phyloP scores from a whole-genome alignment of 2,113 vertebrate genomes.

The Heterotis niloticus region DNA sequence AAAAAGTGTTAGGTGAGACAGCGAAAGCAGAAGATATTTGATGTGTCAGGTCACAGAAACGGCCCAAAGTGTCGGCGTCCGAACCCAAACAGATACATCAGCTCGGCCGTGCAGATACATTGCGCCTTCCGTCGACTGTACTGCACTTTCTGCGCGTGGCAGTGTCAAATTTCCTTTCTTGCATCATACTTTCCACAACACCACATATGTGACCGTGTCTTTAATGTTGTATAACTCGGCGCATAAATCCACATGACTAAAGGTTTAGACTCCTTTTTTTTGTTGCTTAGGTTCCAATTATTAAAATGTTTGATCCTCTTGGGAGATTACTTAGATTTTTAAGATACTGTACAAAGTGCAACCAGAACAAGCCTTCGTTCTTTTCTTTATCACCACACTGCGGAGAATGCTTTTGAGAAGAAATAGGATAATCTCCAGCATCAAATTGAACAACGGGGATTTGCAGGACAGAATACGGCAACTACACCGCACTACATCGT shows the following conservation, averaged over 20 bases:
- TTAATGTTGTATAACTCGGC: not conserved
- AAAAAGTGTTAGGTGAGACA: no score
- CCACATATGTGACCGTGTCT: not conserved
- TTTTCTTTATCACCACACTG: constrained; percentile 26
- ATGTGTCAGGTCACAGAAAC: no score
- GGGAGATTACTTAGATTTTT: constrained; percentile 7
- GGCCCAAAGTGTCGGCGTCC: no score
- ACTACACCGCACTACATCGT: constrained; percentile 27
- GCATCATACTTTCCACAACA: not conserved
- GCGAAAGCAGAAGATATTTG: no score
- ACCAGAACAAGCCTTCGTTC: constrained; percentile 18
- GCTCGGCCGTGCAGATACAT: no score
- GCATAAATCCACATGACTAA: no score
- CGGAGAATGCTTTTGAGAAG: not conserved
- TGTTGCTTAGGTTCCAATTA: not conserved
- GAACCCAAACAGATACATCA: no score
- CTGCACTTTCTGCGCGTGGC: not conserved
- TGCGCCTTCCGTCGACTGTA: not conserved
- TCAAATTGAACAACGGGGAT: not conserved
- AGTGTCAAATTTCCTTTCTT: not conserved
- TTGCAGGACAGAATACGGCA: not conserved
- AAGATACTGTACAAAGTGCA: constrained; percentile 10
- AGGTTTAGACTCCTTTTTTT: not conserved
- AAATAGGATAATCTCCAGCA: constrained; percentile 6
- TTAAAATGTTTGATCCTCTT: constrained; percentile 10